Evolutionary conservation across 2,888 invertebrate genomes (phyloP), one percentile per base, ranked within the genome.

Genomic region (Tetranychus truncatus): DNA sequence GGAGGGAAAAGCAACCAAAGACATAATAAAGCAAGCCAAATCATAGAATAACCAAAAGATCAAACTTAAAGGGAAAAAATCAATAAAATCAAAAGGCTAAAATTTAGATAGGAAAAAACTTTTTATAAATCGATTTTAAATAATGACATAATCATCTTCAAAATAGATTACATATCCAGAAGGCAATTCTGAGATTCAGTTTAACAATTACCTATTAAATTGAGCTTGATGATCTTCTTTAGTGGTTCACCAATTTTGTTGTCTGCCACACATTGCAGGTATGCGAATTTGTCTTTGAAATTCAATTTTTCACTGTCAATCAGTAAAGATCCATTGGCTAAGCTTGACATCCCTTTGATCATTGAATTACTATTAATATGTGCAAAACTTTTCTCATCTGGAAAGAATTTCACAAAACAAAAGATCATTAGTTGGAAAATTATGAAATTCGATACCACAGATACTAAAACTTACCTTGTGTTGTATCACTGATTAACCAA

Each of bases 231-330:
- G 9, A n/a, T 69, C 11, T 69, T 69, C 69, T 69, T 34, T 69
- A 69, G n/a, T 69, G 69, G 69, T 9, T 69, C 34, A 24, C 69
- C 69, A 69, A 69, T 24, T 11, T 34, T 34, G n/a, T 69, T 69
- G n/a, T 69, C 69, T 6, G 69, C 69, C 7, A n/a, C 9, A n/a
- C 69, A 69, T 34, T 69, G 55, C 9, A 55, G 55, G 55, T 55
- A 55, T 5, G 55, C 55, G 9, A 15, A 55, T 55, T 55, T 55
- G 55, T 55, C 55, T 55, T 55, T 55, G 6, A 55, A 55, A 7
- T 55, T 55, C 15, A 55, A 55, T 55, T 55, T 55, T 55, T 55
- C 55, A 7, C 55, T 55, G 15, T 55, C 55, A 6, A 55, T 55
- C 11, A 55, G 55, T 15, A 55, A 6, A 55, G 55, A 55, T 7